These are phyloP conservation scores for Leptinotarsa rubiginosa DNA, from an alignment of 2,888 invertebrate genomes.

Conservation along the genomic window DNA sequence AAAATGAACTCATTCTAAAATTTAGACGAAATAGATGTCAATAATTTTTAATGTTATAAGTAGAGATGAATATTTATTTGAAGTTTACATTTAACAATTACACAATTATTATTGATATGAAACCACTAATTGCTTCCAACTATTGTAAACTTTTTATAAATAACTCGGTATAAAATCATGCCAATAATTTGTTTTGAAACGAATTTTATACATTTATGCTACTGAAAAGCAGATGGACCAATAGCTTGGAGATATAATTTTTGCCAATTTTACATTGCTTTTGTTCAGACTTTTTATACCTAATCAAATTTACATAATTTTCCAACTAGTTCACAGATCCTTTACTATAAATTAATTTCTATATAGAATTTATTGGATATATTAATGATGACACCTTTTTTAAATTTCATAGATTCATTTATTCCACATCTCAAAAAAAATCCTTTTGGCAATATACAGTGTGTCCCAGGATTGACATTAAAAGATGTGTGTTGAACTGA, in stretches of 20 bases:
- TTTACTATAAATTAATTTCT: no score
- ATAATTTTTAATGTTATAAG: conserved; percentile 60
- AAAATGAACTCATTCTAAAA: conserved; percentile 62
- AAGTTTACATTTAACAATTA: conserved; percentile 55
- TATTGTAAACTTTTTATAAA: conserved; percentile 57
- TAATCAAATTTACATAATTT: no score
- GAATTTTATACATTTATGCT: background rate
- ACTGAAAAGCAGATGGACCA: conserved; percentile 3
- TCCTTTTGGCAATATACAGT: no score
- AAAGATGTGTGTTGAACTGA: no score
- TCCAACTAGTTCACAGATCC: no score
- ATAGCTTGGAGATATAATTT: background rate
- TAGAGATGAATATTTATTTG: conserved; percentile 60
- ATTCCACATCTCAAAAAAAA: no score
- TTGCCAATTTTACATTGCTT: background rate
- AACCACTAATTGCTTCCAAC: conserved; percentile 49
- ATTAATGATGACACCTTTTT: no score
- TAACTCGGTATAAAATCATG: conserved; percentile 60
- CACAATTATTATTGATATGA: conserved; percentile 35
- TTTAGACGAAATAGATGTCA: conserved; percentile 61
- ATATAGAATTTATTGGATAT: no score
- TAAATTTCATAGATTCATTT: no score
- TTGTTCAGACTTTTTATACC: no score
- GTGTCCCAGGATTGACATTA: no score
- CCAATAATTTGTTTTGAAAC: conserved; percentile 61